Conservation (phyloP, 2,888 invertebrate species). For the Cryptocheilus praepositus region DNA sequence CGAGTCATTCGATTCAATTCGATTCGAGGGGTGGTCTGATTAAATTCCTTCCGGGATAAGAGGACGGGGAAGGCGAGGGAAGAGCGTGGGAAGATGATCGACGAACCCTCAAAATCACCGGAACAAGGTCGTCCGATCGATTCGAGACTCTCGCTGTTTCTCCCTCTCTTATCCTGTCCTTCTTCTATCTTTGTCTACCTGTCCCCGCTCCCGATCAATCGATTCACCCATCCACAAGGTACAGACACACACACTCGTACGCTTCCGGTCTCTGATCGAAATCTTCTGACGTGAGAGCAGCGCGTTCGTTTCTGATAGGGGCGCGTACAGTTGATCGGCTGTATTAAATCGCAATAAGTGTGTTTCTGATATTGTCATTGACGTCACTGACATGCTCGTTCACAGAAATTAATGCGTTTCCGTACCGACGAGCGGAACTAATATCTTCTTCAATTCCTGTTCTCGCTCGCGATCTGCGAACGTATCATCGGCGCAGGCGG, state of each 20-base stretch:
- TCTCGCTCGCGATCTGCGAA: no score
- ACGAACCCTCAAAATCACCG: slow-evolving; percentile 43
- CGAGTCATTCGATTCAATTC: slow-evolving; percentile 52
- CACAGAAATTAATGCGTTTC: no score
- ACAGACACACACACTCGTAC: slow-evolving; percentile 3
- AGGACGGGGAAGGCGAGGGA: slow-evolving; percentile 25
- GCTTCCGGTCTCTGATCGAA: slow-evolving; percentile 3
- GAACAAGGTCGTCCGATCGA: slow-evolving; percentile 34
- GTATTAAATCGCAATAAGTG: no score
- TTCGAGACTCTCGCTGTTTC: slow-evolving; percentile 9
- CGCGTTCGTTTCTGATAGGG: no score
- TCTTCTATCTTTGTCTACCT: neutral
- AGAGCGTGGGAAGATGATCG: slow-evolving; percentile 32
- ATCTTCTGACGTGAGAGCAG: no score
- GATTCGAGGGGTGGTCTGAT: slow-evolving; percentile 52
- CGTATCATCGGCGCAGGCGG: no score
- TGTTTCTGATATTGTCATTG: no score
- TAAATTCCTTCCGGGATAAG: slow-evolving; percentile 53
- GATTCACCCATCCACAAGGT: neutral
- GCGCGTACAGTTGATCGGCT: no score
- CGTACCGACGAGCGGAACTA: no score
- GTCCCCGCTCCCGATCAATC: neutral
- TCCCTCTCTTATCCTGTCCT: no score
- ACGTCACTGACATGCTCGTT: no score
- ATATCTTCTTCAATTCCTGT: no score